Evolutionary conservation across 2,113 vertebrate species (phyloP), one percentile per base, ranked within the genome.

Genomic region (Bungarus multicinctus): DNA sequence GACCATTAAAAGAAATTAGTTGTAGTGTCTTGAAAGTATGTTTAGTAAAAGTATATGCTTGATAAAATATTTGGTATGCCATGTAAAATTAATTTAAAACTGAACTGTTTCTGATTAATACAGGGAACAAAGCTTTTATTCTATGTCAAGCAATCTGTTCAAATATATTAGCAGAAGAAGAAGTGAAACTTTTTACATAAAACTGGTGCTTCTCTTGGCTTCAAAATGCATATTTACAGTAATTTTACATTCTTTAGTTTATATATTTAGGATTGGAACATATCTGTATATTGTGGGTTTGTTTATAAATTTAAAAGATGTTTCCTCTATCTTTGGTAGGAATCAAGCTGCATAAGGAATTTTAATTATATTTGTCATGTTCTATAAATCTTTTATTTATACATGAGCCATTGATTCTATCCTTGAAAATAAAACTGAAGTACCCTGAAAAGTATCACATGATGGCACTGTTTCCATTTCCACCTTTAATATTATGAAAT

Each of bases 381-480:
- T 93, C 92, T 94, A 86, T 87, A 93, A 95, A 95, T 92, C 93
- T 96, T 92, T 91, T 95, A 95, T 96, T 97, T 97, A 91, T 96
- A 89, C 90, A 93, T 90, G 89, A 96, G 92, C 91, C 95, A 93
- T 94, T 96, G 95, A 95, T 96, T 97, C 92, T 92, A 91, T 97
- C 93, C 92, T 95, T 96, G 97, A 95, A 96, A 98, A 96, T 96
- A 94, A 97, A 97, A 98, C 97, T 98, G 97, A 98, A 98, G 98
- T 98, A 98, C 98, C 98, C 98, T 98, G 97, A 97, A 98, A 98
- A 98, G 98, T 98, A 98, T 99, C 99, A 99, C 99, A 99, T 99
- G 99, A 99, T 99, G 99, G 99, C 99, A 99, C 98, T 99, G 99
- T 99, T 99, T 99, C 98, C 99, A 99, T 99, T 98, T 98, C 98